Conservation (phyloP, 2,888 invertebrate species). For the Calliphora vomitoria region DNA sequence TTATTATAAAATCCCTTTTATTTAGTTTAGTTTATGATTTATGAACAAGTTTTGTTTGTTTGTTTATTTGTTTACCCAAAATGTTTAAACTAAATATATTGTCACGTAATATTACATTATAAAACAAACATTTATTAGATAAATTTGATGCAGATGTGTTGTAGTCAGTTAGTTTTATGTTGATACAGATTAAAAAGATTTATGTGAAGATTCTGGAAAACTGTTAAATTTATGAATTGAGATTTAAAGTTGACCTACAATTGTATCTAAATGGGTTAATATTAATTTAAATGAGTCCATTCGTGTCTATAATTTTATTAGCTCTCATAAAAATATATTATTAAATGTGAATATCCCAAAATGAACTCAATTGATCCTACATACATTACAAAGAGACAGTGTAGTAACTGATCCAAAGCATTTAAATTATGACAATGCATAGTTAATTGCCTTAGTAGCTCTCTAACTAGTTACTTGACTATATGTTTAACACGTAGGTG, state of each 20-base stretch:
- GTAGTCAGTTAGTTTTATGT: neutral
- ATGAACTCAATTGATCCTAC: no score
- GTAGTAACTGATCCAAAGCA: no score
- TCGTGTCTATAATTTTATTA: no score
- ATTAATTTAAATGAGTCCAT: no score
- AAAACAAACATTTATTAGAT: slow-evolving; percentile 8
- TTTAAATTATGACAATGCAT: no score
- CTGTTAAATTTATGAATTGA: neutral
- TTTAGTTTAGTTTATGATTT: neutral
- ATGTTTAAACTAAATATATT: slow-evolving; percentile 13
- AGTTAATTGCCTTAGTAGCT: no score
- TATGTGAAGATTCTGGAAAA: neutral
- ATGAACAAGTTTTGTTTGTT: neutral
- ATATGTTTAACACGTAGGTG: no score
- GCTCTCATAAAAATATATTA: no score
- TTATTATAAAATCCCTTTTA: slow-evolving; percentile 11
- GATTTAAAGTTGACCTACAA: neutral
- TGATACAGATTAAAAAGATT: no score
- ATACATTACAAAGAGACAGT: no score
- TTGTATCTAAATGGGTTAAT: neutral
- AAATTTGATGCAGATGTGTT: neutral
- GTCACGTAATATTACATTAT: slow-evolving; percentile 31
- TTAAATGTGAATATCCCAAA: no score
- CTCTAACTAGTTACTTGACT: no score
- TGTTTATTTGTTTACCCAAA: neutral